phyloP scores from a whole-genome alignment of 2,797 vertebrate species.

The Catharus ustulatus region DNA sequence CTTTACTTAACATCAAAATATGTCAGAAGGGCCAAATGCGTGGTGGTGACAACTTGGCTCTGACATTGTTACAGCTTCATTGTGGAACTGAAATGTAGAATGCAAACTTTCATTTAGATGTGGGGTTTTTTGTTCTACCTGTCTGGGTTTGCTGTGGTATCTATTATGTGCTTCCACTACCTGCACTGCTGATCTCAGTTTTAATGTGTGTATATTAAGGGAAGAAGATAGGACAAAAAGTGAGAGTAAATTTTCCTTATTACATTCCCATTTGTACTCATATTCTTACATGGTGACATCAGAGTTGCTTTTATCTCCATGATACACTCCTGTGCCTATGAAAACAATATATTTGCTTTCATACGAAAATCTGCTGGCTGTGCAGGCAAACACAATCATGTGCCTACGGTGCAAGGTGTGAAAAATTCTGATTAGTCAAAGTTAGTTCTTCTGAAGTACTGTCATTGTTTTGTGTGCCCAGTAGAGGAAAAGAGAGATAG shows the following conservation, averaged over 20 bases:
- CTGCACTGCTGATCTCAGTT: background rate
- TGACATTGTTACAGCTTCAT: background rate
- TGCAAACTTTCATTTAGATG: background rate
- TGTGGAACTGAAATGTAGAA: background rate
- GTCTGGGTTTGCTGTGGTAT: background rate
- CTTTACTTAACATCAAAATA: background rate
- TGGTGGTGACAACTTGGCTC: background rate
- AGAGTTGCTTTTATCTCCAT: background rate
- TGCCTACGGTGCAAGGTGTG: background rate
- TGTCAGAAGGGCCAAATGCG: background rate
- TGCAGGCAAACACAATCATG: background rate
- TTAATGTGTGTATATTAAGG: background rate
- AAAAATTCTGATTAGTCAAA: background rate
- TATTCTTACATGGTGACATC: background rate
- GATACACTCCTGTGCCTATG: background rate
- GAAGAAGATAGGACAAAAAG: background rate
- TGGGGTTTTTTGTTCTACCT: background rate
- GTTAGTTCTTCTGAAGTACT: background rate
- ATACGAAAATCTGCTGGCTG: background rate
- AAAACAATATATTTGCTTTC: background rate
- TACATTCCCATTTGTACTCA: fast-evolving
- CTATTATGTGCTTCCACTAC: background rate
- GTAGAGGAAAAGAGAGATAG: background rate
- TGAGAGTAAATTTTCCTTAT: background rate
- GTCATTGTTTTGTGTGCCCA: background rate